phyloP scores from a whole-genome alignment of 2,113 vertebrate genomes.

The Pandion haliaetus region DNA sequence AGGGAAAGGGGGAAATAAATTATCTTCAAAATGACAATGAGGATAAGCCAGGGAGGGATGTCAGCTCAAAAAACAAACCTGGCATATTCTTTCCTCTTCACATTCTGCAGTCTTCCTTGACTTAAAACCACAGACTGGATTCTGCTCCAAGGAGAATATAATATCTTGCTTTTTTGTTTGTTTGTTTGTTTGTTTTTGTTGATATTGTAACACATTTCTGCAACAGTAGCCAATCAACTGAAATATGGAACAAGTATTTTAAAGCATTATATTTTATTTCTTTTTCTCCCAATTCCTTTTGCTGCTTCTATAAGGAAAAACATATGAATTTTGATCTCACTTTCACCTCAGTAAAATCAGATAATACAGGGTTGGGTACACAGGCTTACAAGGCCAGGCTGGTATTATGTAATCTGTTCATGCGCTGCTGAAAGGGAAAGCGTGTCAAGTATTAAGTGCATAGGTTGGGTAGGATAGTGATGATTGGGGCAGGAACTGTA shows the following conservation, averaged over 20 bases:
- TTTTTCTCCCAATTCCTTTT: background rate
- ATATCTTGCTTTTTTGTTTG: background rate
- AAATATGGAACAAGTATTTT: background rate
- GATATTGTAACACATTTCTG: background rate
- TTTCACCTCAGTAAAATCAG: background rate
- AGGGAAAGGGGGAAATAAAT: background rate
- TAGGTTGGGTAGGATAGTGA: background rate
- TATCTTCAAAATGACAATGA: background rate
- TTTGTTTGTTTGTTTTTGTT: no score
- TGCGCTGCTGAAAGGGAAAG: background rate
- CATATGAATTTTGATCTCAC: background rate
- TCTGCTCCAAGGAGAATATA: background rate
- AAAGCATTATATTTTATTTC: background rate
- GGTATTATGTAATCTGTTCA: background rate
- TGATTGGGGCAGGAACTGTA: background rate
- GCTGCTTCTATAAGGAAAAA: background rate
- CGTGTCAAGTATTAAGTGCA: background rate
- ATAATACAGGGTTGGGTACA: background rate
- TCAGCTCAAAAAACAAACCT: background rate
- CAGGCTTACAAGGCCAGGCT: background rate
- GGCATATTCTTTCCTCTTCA: background rate
- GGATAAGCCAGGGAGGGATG: background rate
- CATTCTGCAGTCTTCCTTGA: background rate
- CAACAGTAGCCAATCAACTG: background rate
- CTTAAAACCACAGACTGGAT: background rate